Percentiles rank a stretch among this genome's conserved stretches.
phyloP scores from a whole-genome alignment of 1,140 invertebrate genomes.

The Drosophila miranda region DNA sequence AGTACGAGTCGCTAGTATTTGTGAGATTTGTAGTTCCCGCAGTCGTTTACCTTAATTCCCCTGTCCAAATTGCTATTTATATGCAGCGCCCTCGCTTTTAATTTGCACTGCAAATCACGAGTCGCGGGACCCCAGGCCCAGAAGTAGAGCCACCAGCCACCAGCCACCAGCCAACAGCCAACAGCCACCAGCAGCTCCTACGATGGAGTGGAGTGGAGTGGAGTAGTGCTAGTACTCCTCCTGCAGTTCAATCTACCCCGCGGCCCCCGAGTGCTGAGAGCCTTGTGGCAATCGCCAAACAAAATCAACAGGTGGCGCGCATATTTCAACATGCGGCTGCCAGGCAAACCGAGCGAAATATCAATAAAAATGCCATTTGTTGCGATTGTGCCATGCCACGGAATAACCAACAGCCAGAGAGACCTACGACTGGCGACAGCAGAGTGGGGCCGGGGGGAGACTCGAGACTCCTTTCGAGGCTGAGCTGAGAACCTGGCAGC shows the following conservation, averaged over 20 bases:
- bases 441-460: not conserved
- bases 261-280: not conserved
- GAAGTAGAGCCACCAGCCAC: conserved; percentile 12
- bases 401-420: conserved; percentile 20
- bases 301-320: conserved; percentile 78
- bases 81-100: conserved; percentile 78
- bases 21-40: conserved; percentile 37
- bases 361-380: conserved; percentile 81
- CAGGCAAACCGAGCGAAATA: conserved; percentile 71
- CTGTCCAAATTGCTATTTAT: conserved; percentile 79
- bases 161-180: conserved; percentile 13
- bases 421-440: conserved; percentile 14
- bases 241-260: too few species aligned
- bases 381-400: conserved; percentile 66
- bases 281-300: conserved; percentile 60
- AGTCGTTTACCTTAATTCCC: conserved; percentile 77
- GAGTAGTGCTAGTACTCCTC: too few species aligned
- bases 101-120: conserved; percentile 77
- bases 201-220: conserved; percentile 5
- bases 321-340: conserved; percentile 77
- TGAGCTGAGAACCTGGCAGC: conserved; percentile 31
- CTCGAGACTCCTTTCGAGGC: conserved; percentile 2
- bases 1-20: too few species aligned
- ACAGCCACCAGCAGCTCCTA: conserved; percentile 11
- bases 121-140: conserved; percentile 36